Evolutionary conservation across 1,140 invertebrate genomes (phyloP).

Genomic region (Drosophila repleta): DNA sequence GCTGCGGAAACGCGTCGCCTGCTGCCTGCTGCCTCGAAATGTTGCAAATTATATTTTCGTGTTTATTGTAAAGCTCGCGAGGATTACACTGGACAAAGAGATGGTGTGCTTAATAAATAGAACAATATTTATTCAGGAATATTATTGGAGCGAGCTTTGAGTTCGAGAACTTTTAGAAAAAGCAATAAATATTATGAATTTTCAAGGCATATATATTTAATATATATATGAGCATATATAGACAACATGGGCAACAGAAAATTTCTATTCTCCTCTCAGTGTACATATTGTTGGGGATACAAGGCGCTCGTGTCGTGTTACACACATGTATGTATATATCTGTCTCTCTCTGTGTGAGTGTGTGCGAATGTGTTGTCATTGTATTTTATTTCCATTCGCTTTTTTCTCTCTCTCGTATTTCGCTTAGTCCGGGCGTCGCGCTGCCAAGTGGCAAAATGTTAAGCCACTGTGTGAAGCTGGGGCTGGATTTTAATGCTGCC

Average conservation of each 20-base stretch:
- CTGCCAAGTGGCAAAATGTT: slow-evolving; percentile 76
- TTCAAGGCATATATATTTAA: no score
- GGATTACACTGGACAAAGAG: slow-evolving; percentile 44
- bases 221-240: no score
- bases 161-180: no score
- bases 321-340: not conserved
- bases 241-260: no score
- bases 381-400: slow-evolving; percentile 48
- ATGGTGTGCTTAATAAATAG: no score
- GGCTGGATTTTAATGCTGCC: slow-evolving; percentile 35
- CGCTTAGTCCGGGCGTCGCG: slow-evolving; percentile 48
- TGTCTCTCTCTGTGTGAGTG: slow-evolving; percentile 10
- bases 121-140: no score
- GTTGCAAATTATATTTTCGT: slow-evolving; percentile 80
- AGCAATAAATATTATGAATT: no score
- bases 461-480: slow-evolving; percentile 62
- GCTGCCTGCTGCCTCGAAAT: slow-evolving; percentile 40
- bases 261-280: not conserved
- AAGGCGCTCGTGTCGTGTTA: slow-evolving; percentile 5
- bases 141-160: no score
- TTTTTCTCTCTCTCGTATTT: slow-evolving; percentile 12
- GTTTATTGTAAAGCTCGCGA: slow-evolving; percentile 78
- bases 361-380: slow-evolving; percentile 29
- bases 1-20: slow-evolving; percentile 48
- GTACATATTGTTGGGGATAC: not conserved